Percentiles rank a stretch among this genome's conserved stretches.
phyloP scores from a whole-genome alignment of 2,888 invertebrate species.

The Hypena proboscidalis region DNA sequence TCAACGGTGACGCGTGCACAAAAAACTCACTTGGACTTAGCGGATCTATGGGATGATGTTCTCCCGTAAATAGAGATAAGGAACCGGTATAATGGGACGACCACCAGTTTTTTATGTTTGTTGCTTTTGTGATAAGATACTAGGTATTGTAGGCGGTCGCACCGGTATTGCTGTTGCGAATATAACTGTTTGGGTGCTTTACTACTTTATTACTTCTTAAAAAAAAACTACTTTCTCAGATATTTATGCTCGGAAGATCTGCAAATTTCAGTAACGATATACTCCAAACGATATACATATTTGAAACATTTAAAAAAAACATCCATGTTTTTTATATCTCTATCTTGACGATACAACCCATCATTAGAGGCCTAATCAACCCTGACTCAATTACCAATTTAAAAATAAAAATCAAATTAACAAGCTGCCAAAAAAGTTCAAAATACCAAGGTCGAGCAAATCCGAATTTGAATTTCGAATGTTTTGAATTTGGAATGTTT shows the following conservation, averaged over 20 bases:
- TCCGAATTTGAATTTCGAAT: conserved; percentile 74
- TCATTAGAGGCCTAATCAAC: not conserved
- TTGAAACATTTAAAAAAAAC: no score
- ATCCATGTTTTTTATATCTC: no score
- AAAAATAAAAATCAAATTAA: conserved; percentile 23
- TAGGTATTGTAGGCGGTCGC: conserved; percentile 12
- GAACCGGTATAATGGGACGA: conserved; percentile 51
- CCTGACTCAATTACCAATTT: not conserved
- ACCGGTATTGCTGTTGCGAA: conserved; percentile 16
- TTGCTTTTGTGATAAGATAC: conserved; percentile 33
- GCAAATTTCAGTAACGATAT: no score
- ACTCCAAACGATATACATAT: no score
- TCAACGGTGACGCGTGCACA: conserved; percentile 81
- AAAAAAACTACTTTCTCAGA: no score
- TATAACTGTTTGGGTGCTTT: conserved; percentile 4
- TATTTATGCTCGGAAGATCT: no score
- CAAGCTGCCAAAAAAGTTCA: conserved; percentile 30
- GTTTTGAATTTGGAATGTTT: conserved; percentile 61
- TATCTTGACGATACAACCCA: no score
- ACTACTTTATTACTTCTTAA: no score
- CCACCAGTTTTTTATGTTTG: conserved; percentile 43
- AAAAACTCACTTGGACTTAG: conserved; percentile 76
- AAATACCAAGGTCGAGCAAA: conserved; percentile 73
- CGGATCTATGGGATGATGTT: conserved; percentile 75
- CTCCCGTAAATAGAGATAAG: conserved; percentile 62